Evolutionary conservation across 1,140 invertebrate genomes (phyloP), one percentile per base, ranked within the genome.

Genomic region (Calliphora vicina): DNA sequence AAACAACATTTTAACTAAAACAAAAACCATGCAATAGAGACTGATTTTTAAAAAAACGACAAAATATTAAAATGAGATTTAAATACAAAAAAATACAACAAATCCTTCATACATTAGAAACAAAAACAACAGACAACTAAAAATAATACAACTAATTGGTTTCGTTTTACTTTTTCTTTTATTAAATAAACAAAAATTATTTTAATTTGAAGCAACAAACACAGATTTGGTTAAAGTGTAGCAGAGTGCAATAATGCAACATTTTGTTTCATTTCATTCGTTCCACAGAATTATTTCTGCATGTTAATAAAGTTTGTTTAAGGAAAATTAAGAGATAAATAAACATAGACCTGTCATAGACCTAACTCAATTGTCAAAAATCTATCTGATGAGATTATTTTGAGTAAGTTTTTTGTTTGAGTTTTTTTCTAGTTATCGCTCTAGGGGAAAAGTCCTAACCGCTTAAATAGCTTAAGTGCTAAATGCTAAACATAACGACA

Each of bases 41-140:
- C 89, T 90, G 89, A 90, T 90, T 90, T 89, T 90, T 85, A 84
- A 86, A 84, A 74, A 83, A 83, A 78, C 82, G 84, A 82, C 84
- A 86, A 76, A 85, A 86, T 50, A 83, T 84, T 82, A 43, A 78
- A 27, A 23, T 67, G 61, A 67, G 83, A 73, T 45, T 50, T 13
- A 83, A 26, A 76, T 81, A 83, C 35, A 80, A 6, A 15, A 42
- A 50, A 50, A 80, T 20, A 76, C 13, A 76, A 76, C 73, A 35
- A 35, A 35, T 35, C 35, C 35, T n/a, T 76, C 29, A 42, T 76
- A 42, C 13, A 42, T 74, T 74, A 42, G 15, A 42, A 35, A 15
- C 72, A 26, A 73, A n/a, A n/a, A n/a, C 50, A 57, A 67, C 61
- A 67, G 57, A 23, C n/a, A 80, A 57, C 17, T n/a, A 42, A 80